Evolutionary conservation across 2,888 invertebrate genomes (phyloP), one percentile per base, ranked within the genome.

Genomic region (Kuschelorhynchus macadamiae): DNA sequence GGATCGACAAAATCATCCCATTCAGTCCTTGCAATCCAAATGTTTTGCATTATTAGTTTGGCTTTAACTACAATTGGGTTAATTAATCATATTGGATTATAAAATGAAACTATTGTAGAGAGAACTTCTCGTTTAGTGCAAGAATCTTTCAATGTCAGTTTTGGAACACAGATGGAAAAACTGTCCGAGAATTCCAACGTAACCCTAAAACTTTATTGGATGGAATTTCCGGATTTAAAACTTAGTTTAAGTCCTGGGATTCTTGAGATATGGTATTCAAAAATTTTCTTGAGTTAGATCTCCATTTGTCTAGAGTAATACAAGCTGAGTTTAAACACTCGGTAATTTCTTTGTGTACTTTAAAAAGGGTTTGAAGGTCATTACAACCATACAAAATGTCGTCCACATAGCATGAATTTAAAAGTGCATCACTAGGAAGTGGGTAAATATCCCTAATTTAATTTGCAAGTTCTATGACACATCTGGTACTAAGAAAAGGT

Each of bases 231-330:
- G n/a, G 7, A 12, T 21, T 2, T 1, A 16, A n/a, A n/a, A n/a
- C n/a, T n/a, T n/a, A 14, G 32, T 7, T 20, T 9, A 16, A 52
- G 16, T n/a, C 12, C n/a, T 18, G 7, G 20, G 4, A 2, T 21
- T 14, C n/a, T n/a, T n/a, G n/a, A n/a, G n/a, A n/a, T 14, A 14
- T 47, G 1, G 1, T 17, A 21, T 55, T 16, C 25, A 55, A 12
- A 20, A 55, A 42, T 1, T 12, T 4, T 12, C 2, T 14, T 25
- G 44, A 44, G 20, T 65, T 65, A 1, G 65, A 66, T 18, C 49
- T 36, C 65, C 55, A 66, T 56, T 65, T 69, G 17, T 69, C 60
- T 14, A 69, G 17, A 5, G 11, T 12, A 49, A 69, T 49, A 32
- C 20, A n/a, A n/a, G 20, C 60, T n/a, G 9, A 25, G 4, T 41